phyloP scores from a whole-genome alignment of 2,113 vertebrate species.

The Calypte anna region DNA sequence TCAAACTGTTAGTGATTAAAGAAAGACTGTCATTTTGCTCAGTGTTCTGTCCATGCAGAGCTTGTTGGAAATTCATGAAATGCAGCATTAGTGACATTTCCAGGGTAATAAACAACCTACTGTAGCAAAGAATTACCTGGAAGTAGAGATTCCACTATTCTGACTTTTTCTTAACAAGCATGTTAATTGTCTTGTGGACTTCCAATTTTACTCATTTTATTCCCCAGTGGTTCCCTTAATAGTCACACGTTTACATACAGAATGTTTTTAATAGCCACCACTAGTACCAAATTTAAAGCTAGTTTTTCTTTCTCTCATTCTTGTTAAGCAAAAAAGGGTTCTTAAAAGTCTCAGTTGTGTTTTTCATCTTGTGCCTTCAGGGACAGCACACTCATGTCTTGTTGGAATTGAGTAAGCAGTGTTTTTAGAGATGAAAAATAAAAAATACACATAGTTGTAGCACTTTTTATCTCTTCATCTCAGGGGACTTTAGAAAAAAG shows the following conservation, averaged over 20 bases:
- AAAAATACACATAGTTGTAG: background rate
- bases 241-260: background rate
- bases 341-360: background rate
- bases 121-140: constrained; percentile 4
- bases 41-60: background rate
- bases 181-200: background rate
- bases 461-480: background rate
- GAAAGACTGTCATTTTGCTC: background rate
- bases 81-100: background rate
- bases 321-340: background rate
- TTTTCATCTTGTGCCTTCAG: background rate
- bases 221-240: background rate
- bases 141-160: background rate
- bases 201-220: background rate
- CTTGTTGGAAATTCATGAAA: constrained; percentile 6
- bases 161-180: background rate
- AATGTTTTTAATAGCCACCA: background rate
- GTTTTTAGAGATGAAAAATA: background rate
- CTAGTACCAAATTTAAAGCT: background rate
- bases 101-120: background rate
- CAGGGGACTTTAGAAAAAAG: background rate
- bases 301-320: background rate
- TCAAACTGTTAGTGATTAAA: constrained; percentile 8
- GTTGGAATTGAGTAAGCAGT: background rate
- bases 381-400: background rate